These are phyloP conservation scores for Carcina quercana DNA, from an alignment of 2,888 invertebrate genomes.

Conservation along the genomic window DNA sequence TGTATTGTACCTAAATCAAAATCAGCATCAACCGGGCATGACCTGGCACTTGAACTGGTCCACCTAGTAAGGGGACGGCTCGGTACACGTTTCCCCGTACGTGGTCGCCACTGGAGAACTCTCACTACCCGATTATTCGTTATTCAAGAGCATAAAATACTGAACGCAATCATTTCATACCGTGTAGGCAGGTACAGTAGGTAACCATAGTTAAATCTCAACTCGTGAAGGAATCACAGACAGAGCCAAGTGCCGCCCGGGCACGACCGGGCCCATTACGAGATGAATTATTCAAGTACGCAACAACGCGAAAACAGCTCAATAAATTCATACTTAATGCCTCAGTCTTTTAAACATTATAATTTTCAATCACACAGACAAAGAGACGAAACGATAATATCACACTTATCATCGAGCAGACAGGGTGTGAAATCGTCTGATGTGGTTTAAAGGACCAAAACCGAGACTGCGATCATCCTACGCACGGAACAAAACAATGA, in stretches of 20 bases:
- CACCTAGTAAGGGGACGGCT: no score
- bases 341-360: conserved; percentile 13
- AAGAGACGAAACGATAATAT: conserved; percentile 10
- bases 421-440: conserved; percentile 33
- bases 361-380: conserved; percentile 12
- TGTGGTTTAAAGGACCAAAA: conserved; percentile 4
- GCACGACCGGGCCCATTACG: conserved; percentile 6
- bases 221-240: no score
- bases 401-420: conserved; percentile 20
- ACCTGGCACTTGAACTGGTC: no score
- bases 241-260: neutral
- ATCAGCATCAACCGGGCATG: no score
- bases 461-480: conserved; percentile 40
- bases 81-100: no score
- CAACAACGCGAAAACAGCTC: conserved; percentile 15
- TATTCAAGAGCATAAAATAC: no score
- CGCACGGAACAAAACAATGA: conserved; percentile 48
- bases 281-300: conserved; percentile 11
- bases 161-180: no score
- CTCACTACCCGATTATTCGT: no score
- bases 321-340: conserved; percentile 18
- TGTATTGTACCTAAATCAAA: no score
- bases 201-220: no score
- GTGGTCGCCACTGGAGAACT: no score
- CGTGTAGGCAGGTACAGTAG: no score